These are phyloP conservation scores for Oryzias woworae DNA, from an alignment of 2,113 vertebrate species.

Conservation along the genomic window DNA sequence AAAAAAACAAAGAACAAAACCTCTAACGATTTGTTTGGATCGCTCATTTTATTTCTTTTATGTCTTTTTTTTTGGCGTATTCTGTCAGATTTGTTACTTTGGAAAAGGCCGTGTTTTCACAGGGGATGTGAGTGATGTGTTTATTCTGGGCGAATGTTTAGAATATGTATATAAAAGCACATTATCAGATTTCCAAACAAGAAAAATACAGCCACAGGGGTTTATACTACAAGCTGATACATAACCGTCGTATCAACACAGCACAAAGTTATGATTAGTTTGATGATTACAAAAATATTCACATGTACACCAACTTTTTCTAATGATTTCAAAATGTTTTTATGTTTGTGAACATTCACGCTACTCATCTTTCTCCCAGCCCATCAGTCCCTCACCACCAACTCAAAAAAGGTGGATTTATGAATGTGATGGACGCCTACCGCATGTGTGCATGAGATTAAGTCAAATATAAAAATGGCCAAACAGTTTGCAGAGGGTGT, in stretches of 20 bases:
- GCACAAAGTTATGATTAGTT: background rate
- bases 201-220: constrained; percentile 28
- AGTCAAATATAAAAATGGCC: constrained; percentile 29
- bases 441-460: constrained; percentile 24
- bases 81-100: background rate
- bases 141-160: constrained; percentile 7
- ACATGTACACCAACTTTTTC: background rate
- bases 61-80: too few relatives aligned
- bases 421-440: constrained; percentile 40
- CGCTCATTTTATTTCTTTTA: background rate
- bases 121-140: constrained; percentile 2
- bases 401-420: constrained; percentile 52
- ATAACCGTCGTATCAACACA: constrained; percentile 22
- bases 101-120: background rate
- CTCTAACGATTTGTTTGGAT: background rate
- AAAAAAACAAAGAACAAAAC: too few relatives aligned
- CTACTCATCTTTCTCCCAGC: background rate
- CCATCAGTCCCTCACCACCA: constrained; percentile 26
- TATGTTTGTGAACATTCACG: constrained; percentile 7
- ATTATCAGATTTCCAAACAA: constrained; percentile 11
- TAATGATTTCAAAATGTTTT: constrained; percentile 27
- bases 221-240: constrained; percentile 31
- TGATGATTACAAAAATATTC: constrained; percentile 23
- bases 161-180: constrained; percentile 10
- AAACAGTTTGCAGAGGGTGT: constrained; percentile 23